Evolutionary conservation across 2,888 invertebrate species (phyloP), one percentile per base, ranked within the genome.

Genomic region (Ecdyonurus torrentis): DNA sequence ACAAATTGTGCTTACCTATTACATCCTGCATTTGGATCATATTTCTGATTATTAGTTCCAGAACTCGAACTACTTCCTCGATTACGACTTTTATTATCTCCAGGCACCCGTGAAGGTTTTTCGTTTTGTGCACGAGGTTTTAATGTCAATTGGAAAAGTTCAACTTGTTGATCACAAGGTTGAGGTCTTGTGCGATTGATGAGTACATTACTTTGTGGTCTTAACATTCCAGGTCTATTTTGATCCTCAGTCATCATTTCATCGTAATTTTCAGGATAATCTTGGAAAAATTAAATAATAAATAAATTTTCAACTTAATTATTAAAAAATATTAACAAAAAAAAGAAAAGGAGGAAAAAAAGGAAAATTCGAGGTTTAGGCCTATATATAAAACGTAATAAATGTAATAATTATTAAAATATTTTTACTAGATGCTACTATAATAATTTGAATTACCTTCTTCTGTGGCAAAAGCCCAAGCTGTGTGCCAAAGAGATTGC

Each of bases 141-240:
- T n/a, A 22, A n/a, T 20, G 7, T 20, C 55, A 55, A 20, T 55
- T 55, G 81, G 72, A 85, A 91, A 2, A 91, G 75, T 50, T 81
- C 82, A 64, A 85, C 82, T 73, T 89, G 84, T 72, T 89, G 81
- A 73, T 93, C 93, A 73, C 93, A 94, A 2, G 91, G 87, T 63
- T 89, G 86, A 0, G 90, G 89, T 58, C 87, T 79, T 0, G 92
- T 92, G 70, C 90, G 18, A 66, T 63, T 24, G 62, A 63, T 63
- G 52, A 59, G 63, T 1, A 63, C 24, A 62, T 52, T 66, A 64
- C 18, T 65, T 61, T 20, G 59, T 20, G 55, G 58, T 25, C 20
- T 63, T 63, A 22, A 52, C 66, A 7, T 67, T 64, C 59, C 69
- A 70, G 1, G 69, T 70, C 1, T 67, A 67, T 59, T 69, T 2